Evolutionary conservation across 1,140 invertebrate genomes (phyloP).

Genomic region (Drosophila obscura): DNA sequence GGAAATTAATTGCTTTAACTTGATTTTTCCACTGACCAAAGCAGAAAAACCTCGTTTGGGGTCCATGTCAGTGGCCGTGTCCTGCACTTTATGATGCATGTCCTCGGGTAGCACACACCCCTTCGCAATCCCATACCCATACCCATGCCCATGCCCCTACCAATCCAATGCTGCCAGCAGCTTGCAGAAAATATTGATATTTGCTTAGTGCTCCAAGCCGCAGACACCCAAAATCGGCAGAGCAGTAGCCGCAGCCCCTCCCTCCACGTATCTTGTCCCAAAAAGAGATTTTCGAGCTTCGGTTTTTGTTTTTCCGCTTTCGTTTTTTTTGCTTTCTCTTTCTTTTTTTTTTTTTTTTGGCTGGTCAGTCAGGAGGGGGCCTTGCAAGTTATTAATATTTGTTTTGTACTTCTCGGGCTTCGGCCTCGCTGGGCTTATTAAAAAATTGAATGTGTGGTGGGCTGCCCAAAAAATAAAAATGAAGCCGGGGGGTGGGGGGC

Average conservation of each 20-base stretch:
- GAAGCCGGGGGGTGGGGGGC: neutral
- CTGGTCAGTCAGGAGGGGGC: slow-evolving; percentile 57
- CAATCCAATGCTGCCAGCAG: slow-evolving; percentile 1
- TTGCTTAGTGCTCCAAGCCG: slow-evolving; percentile 69
- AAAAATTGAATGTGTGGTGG: slow-evolving; percentile 68
- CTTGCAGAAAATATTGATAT: slow-evolving; percentile 65
- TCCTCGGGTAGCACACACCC: slow-evolving; percentile 12
- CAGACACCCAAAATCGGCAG: slow-evolving; percentile 51
- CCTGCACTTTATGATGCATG: slow-evolving; percentile 80
- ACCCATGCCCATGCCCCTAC: neutral
- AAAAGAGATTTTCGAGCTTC: slow-evolving; percentile 27
- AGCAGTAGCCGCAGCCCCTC: neutral
- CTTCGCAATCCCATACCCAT: neutral
- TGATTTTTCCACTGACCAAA: slow-evolving; percentile 68
- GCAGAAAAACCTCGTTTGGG: slow-evolving; percentile 13
- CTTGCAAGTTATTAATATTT: slow-evolving; percentile 82
- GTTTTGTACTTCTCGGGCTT: slow-evolving; percentile 72
- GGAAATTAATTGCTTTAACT: slow-evolving; percentile 84
- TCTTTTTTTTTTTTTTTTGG: neutral
- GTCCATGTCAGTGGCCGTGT: neutral
- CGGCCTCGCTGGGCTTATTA: slow-evolving; percentile 64
- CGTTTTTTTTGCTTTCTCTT: slow-evolving; percentile 14
- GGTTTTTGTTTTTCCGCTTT: slow-evolving; percentile 29
- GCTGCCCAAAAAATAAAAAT: slow-evolving; percentile 45
- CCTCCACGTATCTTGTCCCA: neutral